phyloP scores from a whole-genome alignment of 2,888 invertebrate genomes.

The Willowsia nigromaculata region DNA sequence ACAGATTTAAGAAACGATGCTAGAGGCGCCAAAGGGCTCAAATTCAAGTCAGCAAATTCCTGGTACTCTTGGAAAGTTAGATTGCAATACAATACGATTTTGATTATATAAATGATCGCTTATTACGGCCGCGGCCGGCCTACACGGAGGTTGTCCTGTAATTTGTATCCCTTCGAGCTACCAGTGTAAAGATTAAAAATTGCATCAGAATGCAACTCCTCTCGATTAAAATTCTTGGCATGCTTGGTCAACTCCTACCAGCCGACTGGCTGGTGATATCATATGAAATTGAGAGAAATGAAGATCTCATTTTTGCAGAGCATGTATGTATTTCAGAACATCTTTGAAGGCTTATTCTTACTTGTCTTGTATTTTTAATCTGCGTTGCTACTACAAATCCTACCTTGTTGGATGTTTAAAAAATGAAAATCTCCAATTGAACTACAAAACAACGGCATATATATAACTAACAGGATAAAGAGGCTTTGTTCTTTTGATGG shows the following conservation, averaged over 20 bases:
- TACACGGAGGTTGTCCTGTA: neutral
- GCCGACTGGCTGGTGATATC: neutral
- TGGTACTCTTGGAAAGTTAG: neutral
- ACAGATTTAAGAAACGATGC: neutral
- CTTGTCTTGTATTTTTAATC: neutral
- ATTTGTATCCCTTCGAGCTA: neutral
- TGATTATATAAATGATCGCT: neutral
- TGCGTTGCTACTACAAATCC: neutral
- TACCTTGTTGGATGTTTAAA: too few relatives aligned
- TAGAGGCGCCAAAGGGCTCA: neutral
- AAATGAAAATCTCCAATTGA: too few relatives aligned
- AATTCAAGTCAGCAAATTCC: neutral
- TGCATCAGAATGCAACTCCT: conserved; percentile 4
- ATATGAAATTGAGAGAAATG: neutral
- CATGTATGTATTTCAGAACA: neutral
- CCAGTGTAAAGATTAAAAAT: neutral
- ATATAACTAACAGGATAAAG: neutral
- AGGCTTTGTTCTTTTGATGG: neutral
- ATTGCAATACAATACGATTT: too few relatives aligned
- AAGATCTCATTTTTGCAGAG: conserved; percentile 4
- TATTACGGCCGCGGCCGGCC: neutral
- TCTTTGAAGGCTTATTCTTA: neutral
- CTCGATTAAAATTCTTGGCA: conserved; percentile 25
- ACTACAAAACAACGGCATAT: neutral
- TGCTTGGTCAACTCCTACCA: neutral